Conservation (phyloP, 2,113 vertebrate species). For the Cettia cetti region DNA sequence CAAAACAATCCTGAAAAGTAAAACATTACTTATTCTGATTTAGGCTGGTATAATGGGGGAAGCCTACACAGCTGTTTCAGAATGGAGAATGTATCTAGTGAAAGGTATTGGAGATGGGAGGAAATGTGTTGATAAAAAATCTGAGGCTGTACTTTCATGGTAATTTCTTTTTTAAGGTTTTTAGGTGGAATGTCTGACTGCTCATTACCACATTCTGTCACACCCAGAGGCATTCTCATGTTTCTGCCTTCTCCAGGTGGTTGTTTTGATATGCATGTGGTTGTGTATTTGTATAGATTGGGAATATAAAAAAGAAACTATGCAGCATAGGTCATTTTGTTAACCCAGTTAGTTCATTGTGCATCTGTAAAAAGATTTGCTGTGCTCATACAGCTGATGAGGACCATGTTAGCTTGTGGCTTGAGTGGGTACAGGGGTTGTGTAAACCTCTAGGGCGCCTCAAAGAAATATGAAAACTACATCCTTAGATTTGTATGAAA, state of each 20-base stretch:
- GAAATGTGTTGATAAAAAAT: neutral
- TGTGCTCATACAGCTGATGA: neutral
- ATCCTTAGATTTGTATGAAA: neutral
- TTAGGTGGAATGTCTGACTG: neutral
- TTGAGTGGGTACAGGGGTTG: neutral
- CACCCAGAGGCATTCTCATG: neutral
- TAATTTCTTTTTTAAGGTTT: neutral
- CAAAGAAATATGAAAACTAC: neutral
- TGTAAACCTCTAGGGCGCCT: neutral
- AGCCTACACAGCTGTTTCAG: neutral
- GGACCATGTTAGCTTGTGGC: neutral
- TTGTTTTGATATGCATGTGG: neutral
- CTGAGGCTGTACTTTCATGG: neutral
- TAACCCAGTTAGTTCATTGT: neutral
- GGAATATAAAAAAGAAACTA: neutral
- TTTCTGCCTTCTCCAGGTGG: neutral
- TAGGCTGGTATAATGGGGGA: neutral
- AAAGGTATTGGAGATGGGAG: neutral
- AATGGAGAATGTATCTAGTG: fast-evolving
- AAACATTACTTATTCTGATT: neutral
- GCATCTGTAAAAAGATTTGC: neutral
- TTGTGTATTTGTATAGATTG: neutral
- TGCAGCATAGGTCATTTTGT: neutral
- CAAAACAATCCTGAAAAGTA: neutral
- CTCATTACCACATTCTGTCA: neutral